These are phyloP conservation scores for Phyllostomus hastatus DNA, from an alignment of 2,113 vertebrate genomes.

Conservation along the genomic window DNA sequence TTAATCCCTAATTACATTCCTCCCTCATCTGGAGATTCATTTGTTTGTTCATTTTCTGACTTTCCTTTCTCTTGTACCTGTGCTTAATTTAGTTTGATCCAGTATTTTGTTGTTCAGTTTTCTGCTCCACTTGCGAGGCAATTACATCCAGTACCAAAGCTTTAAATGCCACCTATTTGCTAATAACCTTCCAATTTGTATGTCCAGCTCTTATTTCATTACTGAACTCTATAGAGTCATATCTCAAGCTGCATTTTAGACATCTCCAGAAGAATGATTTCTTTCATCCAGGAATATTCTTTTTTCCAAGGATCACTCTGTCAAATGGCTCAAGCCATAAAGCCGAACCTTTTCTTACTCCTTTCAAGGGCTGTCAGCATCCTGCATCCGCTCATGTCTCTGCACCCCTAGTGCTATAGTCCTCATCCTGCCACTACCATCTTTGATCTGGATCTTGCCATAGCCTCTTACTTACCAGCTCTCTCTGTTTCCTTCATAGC, in stretches of 20 bases:
- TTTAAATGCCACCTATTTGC: background rate
- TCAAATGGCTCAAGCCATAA: background rate
- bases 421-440: fast-evolving
- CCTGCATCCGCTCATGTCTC: background rate
- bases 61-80: background rate
- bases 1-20: background rate
- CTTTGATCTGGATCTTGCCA: background rate
- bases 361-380: background rate
- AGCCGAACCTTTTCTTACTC: background rate
- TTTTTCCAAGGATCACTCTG: background rate
- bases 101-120: background rate
- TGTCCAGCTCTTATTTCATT: background rate
- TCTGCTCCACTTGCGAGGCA: background rate
- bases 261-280: background rate
- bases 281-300: background rate
- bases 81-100: background rate
- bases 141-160: background rate
- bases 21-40: background rate
- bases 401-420: too few relatives aligned
- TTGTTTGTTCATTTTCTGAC: background rate
- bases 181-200: background rate
- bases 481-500: background rate
- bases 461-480: background rate
- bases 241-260: background rate
- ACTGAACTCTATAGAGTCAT: background rate